Evolutionary conservation across 2,888 invertebrate genomes (phyloP), one percentile per base, ranked within the genome.

Genomic region (Dryobota labecula): DNA sequence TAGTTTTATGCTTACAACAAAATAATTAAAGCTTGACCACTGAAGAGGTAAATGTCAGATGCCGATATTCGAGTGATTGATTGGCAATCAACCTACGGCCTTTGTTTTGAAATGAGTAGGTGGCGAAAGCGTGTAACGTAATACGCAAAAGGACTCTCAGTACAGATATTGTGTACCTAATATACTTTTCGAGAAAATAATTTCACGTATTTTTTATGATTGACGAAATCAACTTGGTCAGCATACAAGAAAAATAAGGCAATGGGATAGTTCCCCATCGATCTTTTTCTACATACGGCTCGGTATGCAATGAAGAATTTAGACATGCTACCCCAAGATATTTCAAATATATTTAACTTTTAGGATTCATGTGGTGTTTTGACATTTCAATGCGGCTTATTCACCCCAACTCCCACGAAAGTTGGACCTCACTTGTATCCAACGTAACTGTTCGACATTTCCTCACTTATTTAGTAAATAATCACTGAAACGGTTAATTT

Each of bases 1-100:
- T 94, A 94, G 95, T 95, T 94, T 93, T 93, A 93, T 92, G 87
- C 86, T 88, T 83, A 84, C 89, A 93, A 95, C 93, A 91, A 91
- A 93, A 94, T 92, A 94, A 94, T 94, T 94, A 92, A 92, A 92
- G 86, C 87, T 66, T 77, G 45, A 64, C 83, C 76, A 74, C 76
- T 75, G 79, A 80, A 73, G 82, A 81, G 81, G 82, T 68, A 76
- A 80, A 67, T 86, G 88, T 87, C 90, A 86, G 86, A 84, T 80
- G 85, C 83, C 83, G 67, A 86, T 85, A 82, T 80, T 80, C 58
- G 18, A 70, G 83, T 86, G 84, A 87, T 81, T 81, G 83, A 85
- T 84, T 76, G 61, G 65, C 60, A 79, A 79, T 82, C 71, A 75
- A 78, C 54, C 47, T 70, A 61, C 45, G 71, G 51, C 68, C 60